Evolutionary conservation across 1,140 invertebrate genomes (phyloP).

Genomic region (Pachypeltis micranthus): DNA sequence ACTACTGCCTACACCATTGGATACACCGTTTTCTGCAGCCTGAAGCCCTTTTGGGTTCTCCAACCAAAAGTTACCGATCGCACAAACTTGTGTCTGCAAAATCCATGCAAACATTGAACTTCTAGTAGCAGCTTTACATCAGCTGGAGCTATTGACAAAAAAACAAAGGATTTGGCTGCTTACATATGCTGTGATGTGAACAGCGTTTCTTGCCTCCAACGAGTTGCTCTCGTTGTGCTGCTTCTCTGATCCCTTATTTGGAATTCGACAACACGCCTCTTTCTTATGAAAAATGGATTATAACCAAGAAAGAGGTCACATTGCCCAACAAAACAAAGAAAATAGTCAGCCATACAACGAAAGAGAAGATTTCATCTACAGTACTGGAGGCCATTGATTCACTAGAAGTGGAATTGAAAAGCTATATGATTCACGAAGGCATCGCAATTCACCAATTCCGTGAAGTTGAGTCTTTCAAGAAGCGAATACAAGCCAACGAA

Average conservation of each 20-base stretch:
- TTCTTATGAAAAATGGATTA: background rate
- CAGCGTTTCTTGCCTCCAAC: background rate
- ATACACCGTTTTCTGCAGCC: background rate
- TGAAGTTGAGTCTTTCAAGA: background rate
- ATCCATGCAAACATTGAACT: background rate
- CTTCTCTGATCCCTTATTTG: background rate
- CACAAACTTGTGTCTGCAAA: background rate
- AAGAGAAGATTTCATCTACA: background rate
- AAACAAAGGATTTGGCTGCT: background rate
- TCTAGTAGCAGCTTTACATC: background rate
- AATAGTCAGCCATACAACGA: background rate
- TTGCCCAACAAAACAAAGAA: background rate
- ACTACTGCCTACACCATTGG: background rate
- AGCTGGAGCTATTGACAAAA: background rate
- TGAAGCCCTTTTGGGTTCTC: background rate
- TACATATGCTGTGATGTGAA: background rate
- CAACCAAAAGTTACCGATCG: background rate
- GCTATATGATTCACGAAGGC: background rate
- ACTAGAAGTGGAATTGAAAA: background rate
- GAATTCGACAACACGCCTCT: background rate
- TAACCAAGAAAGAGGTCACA: background rate
- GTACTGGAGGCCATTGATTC: background rate
- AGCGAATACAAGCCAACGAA: conserved; percentile 13
- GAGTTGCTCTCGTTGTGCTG: background rate
- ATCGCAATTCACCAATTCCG: background rate